Evolutionary conservation across 1,140 invertebrate genomes (phyloP), one percentile per base, ranked within the genome.

Genomic region (Drosophila novamexicana): DNA sequence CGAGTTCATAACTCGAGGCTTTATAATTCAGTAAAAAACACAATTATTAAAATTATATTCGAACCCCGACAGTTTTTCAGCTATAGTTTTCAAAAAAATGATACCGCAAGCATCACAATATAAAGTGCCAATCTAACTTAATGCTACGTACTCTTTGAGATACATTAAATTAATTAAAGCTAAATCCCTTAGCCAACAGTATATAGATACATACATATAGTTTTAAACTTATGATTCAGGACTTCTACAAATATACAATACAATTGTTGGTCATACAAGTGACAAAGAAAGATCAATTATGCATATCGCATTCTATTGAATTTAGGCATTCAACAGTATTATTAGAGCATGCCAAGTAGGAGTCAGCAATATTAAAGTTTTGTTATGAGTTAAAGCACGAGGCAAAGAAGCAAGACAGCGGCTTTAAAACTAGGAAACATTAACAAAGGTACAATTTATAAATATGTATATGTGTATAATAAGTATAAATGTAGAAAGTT

Each of bases 401-500:
- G 54, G 22, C 40, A 40, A 2, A 44, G 42, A 39, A 69, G 42
- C 50, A 42, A 44, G 37, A 42, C 7, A 59, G 29, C 52, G 16
- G 32, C 12, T 47, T 45, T 52, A 44, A 52, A 53, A 37, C 37
- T 37, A 70, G 40, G 49, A 1, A 71, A 61, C 42, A 68, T 69
- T 37, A 72, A 61, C 40, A 68, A 57, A 54, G 36, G 56, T 66
- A 88, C 75, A 88, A 70, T 50, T 86, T 77, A 67, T 54, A 62
- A 45, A 52, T 53, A 53, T 53, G 10, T 52, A 44, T 36, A 18
- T 16, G 7, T 7, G 44, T 16, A 47, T 22, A 61, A 62, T 22
- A 61, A 62, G 29, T 50, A 47, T 7, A 54, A 22, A 73, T 73
- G 12, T 45, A 53, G 22, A 61, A 18, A 66, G 39, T 66, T 44